Conservation (phyloP, 2,888 invertebrate genomes). For the Heliothis peltigera region DNA sequence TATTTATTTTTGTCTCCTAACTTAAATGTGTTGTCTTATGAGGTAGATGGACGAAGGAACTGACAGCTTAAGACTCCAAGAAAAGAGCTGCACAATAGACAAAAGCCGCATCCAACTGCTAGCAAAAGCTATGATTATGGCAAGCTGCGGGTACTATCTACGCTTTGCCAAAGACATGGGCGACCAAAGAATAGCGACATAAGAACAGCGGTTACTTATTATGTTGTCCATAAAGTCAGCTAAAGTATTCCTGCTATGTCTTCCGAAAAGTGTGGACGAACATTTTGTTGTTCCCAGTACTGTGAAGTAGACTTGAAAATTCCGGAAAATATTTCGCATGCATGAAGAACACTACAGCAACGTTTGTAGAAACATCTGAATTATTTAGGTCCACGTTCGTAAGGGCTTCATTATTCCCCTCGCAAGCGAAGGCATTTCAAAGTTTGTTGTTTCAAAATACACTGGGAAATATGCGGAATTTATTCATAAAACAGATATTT, state of each 20-base stretch:
- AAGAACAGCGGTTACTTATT: slow-evolving; percentile 5
- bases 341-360: slow-evolving; percentile 41
- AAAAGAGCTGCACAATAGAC: background rate
- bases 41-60: too few species aligned
- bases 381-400: slow-evolving; percentile 44
- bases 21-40: too few species aligned
- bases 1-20: too few species aligned
- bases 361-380: slow-evolving; percentile 45
- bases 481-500: slow-evolving; percentile 3
- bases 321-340: slow-evolving; percentile 53
- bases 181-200: background rate
- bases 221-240: slow-evolving; percentile 26
- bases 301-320: slow-evolving; percentile 38
- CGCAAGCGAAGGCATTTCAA: slow-evolving; percentile 11
- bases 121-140: background rate
- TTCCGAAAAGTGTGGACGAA: slow-evolving; percentile 25
- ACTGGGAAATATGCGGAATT: slow-evolving; percentile 8
- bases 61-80: background rate
- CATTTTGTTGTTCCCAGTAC: slow-evolving; percentile 30
- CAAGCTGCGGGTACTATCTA: background rate
- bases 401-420: slow-evolving; percentile 46
- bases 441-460: slow-evolving; percentile 33
- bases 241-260: slow-evolving; percentile 23
- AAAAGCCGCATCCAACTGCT: background rate
- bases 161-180: slow-evolving; percentile 4